Evolutionary conservation across 1,140 invertebrate species (phyloP).

Genomic region (Lineus longissimus): DNA sequence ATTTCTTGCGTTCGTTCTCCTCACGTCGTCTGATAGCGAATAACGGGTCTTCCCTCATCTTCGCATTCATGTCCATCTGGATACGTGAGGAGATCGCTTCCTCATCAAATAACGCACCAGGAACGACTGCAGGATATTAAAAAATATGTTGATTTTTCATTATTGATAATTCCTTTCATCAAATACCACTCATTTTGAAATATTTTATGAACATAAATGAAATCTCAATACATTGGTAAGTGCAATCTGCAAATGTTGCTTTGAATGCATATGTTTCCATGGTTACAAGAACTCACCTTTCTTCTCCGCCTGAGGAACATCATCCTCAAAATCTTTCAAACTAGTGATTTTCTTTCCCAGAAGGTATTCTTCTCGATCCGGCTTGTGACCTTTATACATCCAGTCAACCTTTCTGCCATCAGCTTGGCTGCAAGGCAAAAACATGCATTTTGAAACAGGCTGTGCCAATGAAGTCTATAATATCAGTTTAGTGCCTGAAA

Average conservation of each 20-base stretch:
- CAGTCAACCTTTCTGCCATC: constrained; percentile 64
- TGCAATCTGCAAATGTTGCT: too few relatives aligned
- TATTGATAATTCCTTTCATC: too few relatives aligned
- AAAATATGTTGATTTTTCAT: not conserved
- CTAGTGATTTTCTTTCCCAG: constrained; percentile 84
- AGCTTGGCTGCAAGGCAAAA: constrained; percentile 30
- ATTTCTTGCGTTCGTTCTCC: constrained; percentile 72
- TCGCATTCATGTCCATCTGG: constrained; percentile 55
- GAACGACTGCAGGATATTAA: constrained; percentile 23
- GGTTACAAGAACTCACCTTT: constrained; percentile 45
- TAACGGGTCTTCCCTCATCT: constrained; percentile 86
- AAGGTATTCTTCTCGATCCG: constrained; percentile 84
- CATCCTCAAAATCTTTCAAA: constrained; percentile 4
- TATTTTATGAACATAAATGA: too few relatives aligned
- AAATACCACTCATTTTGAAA: too few relatives aligned
- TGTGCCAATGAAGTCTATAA: not conserved
- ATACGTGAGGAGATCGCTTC: constrained; percentile 41
- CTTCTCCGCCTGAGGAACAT: constrained; percentile 18
- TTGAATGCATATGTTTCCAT: too few relatives aligned
- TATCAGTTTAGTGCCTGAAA: not conserved
- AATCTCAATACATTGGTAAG: too few relatives aligned
- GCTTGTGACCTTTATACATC: constrained; percentile 86
- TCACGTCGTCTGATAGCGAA: constrained; percentile 80
- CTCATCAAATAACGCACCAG: constrained; percentile 38
- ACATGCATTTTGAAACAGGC: not conserved